Base-by-base conservation (phyloP, 2,888 invertebrate species). In the Monoplex corrugatus region DNA sequence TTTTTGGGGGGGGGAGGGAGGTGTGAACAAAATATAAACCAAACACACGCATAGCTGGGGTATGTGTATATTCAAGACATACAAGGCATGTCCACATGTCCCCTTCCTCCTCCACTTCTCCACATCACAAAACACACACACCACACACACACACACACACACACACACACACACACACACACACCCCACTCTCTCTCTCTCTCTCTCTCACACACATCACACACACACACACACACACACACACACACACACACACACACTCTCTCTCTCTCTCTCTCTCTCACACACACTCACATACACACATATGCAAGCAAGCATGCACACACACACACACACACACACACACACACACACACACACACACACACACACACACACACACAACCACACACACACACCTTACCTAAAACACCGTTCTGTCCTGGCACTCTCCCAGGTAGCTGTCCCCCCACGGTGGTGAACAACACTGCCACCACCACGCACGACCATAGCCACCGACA, bases 341-440 rank as follows among this genome's bases (percentile, higher is more conserved):
- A 40, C 75, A 78, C 75, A 40, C 80, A 80, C 80, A 80, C 80
- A 80, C 80, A 80, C 80, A 80, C 80, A 80, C 80, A 80, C 40
- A 80, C 82, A 44, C 45, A 82, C 82, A 82, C 82, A 82, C 80
- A 80, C 43, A 80, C 80, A 80, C 80, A 80, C 80, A 80, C 80
- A 80, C 80, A 80, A 2, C 10, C 80, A 43, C 43, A 80, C 43
- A 80, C 80, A 80, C 80, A 43, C 19, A 16, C 72, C 28, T 32
- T 72, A 43, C 35, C n/a, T 35, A 40, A 80, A 16, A 44, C 43
- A 5, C 43, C 0, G 23, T 28, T 28, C 80, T 28, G 43, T 40
- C 28, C 28, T 40, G 43, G 23, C 80, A 32, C 80, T 80, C 28
- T 6, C 0, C 13, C 43, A 10, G 19, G 23, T 23, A n/a, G 40